Evolutionary conservation across 2,797 vertebrate genomes (phyloP), one percentile per base, ranked within the genome.

Genomic region (Australoheros facetus): DNA sequence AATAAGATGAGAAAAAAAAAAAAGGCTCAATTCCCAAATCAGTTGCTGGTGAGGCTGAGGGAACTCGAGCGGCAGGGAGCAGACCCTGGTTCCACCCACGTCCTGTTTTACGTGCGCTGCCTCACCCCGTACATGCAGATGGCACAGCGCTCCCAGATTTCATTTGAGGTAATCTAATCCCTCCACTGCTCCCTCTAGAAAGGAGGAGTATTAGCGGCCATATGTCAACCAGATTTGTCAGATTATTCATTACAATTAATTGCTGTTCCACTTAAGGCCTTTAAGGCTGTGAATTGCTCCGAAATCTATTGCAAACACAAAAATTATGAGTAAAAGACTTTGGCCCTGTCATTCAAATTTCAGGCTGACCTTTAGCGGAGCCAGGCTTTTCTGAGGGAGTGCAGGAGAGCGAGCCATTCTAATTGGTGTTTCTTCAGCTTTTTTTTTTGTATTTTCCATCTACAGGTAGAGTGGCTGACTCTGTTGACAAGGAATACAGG

Each of bases 181-280:
- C 96, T 97, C 96, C 96, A 95, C 96, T 97, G 97, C 97, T 99
- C 98, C 97, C 97, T 97, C 97, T 97, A 99, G 98, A 99, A 99
- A 98, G 97, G 96, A 97, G 96, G 96, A 95, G 98, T 97, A 99
- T 99, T 99, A 99, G 97, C 96, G 96, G 98, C 98, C 98, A 99
- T 99, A 99, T 99, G 98, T 99, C 98, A 99, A 98, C 97, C 98
- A 99, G 98, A 99, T 99, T 99, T 99, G 98, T 99, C 98, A 99
- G 98, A 99, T 99, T 99, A 99, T 99, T 99, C 98, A 99, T 99
- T 99, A 99, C 98, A 99, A 99, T 99, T 99, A 99, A 99, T 99
- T 99, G 98, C 98, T 98, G 98, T 98, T 99, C 98, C 98, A 99
- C 97, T 99, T 99, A 99, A 99, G 98, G 98, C 98, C 98, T 98